Base-by-base conservation (phyloP, 2,797 vertebrate genomes). In the Sebastes oblongus region DNA sequence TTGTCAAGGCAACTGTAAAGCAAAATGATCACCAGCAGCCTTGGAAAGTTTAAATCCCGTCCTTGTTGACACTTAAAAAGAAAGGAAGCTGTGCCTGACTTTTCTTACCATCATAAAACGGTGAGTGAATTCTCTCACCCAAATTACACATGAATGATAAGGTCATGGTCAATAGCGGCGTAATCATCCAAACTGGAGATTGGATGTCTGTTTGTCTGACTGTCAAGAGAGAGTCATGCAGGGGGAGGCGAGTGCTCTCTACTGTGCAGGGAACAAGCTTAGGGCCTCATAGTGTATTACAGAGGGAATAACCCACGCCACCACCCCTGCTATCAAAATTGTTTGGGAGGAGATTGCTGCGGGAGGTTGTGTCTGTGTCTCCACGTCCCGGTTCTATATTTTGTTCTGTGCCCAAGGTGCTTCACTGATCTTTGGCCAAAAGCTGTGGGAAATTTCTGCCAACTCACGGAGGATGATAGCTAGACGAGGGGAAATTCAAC, bases 291-390 rank as follows among this genome's bases (percentile, higher is more conserved):
- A 88, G 90, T 87, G 86, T 89, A 93, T 91, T 91, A 93, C 86
- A 84, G 86, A 91, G 78, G 91, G 91, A 93, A 93, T 92, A 93
- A 93, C 90, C 88, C 88, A 86, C 83, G 77, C 86, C 39, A 74
- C 85, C 89, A 89, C 85, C 86, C 86, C 50, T 69, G 83, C 91
- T 93, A 93, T 93, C 93, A 91, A 92, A 94, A 95, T 94, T 93
- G 93, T 91, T 93, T 77, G 82, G 90, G 92, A 94, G 92, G 90
- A 93, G 91, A 93, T 94, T 91, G 92, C 92, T 90, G 93, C 81
- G 42, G 90, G 93, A 91, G 88, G 87, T 87, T 87, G 85, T 87
- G 90, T 92, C 89, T 93, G 90, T 94, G 90, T 93, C 89, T 94
- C 86, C 56, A 50, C 61, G 60, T 88, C 87, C 81, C 42, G 52